These are phyloP conservation scores for Salarias fasciatus DNA, from an alignment of 2,797 vertebrate genomes.

Conservation along the genomic window DNA sequence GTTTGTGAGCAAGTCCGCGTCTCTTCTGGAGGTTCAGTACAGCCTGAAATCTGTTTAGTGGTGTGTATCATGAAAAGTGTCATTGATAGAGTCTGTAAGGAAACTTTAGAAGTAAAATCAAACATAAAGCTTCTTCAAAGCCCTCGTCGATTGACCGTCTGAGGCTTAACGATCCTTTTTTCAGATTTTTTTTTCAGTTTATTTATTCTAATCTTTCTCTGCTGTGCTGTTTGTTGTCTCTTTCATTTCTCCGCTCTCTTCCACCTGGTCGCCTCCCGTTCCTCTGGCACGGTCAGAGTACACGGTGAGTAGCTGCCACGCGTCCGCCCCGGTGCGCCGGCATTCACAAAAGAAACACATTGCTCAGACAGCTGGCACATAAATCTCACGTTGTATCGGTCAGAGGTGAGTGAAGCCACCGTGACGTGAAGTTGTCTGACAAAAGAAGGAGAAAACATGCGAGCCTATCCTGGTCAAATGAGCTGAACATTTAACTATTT, in stretches of 20 bases:
- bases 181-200: conserved; percentile 9
- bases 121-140: too few relatives aligned
- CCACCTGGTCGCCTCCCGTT: conserved; percentile 30
- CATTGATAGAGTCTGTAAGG: too few relatives aligned
- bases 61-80: not conserved
- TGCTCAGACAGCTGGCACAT: conserved; percentile 5
- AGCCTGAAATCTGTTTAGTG: not conserved
- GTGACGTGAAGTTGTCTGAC: not conserved
- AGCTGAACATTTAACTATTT: too few relatives aligned
- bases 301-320: conserved; percentile 68
- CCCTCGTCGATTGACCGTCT: too few relatives aligned
- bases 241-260: conserved; percentile 43
- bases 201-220: too few relatives aligned
- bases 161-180: conserved; percentile 28
- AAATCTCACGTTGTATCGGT: not conserved
- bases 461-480: not conserved
- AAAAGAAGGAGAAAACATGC: too few relatives aligned
- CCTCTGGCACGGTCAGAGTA: conserved; percentile 68
- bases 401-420: not conserved
- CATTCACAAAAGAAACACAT: conserved; percentile 4
- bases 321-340: conserved; percentile 4
- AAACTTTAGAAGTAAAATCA: conserved; percentile 4
- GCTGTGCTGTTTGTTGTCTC: conserved; percentile 6
- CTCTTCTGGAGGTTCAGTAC: too few relatives aligned
- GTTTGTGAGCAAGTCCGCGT: conserved; percentile 3